These are phyloP conservation scores for Xylota segnis DNA, from an alignment of 2,888 invertebrate species.

Conservation along the genomic window DNA sequence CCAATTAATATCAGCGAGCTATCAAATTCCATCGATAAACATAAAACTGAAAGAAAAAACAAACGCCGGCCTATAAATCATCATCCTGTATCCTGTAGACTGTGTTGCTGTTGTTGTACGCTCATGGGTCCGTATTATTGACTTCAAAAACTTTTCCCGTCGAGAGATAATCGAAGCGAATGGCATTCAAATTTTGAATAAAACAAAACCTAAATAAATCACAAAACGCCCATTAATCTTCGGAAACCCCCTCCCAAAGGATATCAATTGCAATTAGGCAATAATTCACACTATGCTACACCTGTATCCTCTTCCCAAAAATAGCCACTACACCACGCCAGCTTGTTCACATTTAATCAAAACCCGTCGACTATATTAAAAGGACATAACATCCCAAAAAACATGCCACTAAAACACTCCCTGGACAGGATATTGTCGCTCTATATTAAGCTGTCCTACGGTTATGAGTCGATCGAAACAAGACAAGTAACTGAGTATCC, in stretches of 20 bases:
- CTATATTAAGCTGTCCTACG: slow-evolving; percentile 36
- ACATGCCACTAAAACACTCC: slow-evolving; percentile 38
- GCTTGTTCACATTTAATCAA: slow-evolving; percentile 48
- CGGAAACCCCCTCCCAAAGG: slow-evolving; percentile 9
- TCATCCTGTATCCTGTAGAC: background rate
- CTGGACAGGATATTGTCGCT: slow-evolving; percentile 22
- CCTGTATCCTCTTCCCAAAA: slow-evolving; percentile 6
- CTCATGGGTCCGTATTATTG: background rate
- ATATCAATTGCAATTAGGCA: slow-evolving; percentile 34
- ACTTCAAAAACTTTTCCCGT: background rate
- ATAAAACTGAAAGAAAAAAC: background rate
- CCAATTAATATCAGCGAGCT: background rate
- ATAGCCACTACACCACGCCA: slow-evolving; percentile 1
- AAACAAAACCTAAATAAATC: slow-evolving; percentile 7
- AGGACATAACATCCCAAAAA: slow-evolving; percentile 45
- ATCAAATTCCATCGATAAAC: background rate
- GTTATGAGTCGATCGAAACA: slow-evolving; percentile 33
- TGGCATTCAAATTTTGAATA: background rate
- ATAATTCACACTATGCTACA: slow-evolving; percentile 28
- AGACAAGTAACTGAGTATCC: slow-evolving; percentile 22
- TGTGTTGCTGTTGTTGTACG: background rate
- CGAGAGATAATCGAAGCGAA: background rate
- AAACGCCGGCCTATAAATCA: background rate
- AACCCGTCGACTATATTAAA: slow-evolving; percentile 56
- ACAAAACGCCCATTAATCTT: slow-evolving; percentile 27